Conservation (phyloP, 2,797 vertebrate genomes). For the Zenarchopterus dispar region DNA sequence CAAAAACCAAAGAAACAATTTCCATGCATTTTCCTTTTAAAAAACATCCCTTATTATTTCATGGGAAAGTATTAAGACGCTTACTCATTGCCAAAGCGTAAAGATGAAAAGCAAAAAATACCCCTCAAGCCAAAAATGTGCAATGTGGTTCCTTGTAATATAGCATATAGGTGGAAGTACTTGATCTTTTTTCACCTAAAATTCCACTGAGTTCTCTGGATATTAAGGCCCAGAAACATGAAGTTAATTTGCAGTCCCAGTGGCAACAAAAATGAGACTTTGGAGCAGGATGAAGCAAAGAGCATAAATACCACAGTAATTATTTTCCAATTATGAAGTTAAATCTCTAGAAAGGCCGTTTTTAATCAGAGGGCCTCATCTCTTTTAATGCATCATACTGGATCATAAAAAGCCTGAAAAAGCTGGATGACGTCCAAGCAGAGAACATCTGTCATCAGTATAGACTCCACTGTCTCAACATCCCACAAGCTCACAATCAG, state of each 20-base stretch:
- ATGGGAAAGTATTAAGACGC: too few species aligned
- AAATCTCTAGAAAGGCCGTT: conserved; percentile 7
- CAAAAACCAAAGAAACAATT: too few species aligned
- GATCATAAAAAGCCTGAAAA: conserved; percentile 31
- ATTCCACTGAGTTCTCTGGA: conserved; percentile 9
- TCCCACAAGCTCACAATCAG: conserved; percentile 41
- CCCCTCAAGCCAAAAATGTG: too few species aligned
- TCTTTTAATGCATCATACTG: conserved; percentile 13
- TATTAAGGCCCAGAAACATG: conserved; percentile 1
- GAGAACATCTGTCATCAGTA: conserved; percentile 43
- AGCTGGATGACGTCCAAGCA: conserved; percentile 34
- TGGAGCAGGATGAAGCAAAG: conserved; percentile 9
- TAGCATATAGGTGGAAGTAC: not conserved
- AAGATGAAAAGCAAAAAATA: too few species aligned
- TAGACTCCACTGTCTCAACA: conserved; percentile 35
- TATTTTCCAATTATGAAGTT: conserved; percentile 3
- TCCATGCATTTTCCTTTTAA: too few species aligned
- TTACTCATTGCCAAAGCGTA: too few species aligned
- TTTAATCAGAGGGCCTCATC: conserved; percentile 14
- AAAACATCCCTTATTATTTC: too few species aligned
- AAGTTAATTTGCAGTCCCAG: conserved; percentile 14
- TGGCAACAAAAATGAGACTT: conserved; percentile 1
- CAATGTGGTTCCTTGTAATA: too few species aligned
- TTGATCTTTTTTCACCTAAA: not conserved
- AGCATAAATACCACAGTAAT: not conserved